phyloP scores from a whole-genome alignment of 2,113 vertebrate genomes.

The Todiramphus chloris region DNA sequence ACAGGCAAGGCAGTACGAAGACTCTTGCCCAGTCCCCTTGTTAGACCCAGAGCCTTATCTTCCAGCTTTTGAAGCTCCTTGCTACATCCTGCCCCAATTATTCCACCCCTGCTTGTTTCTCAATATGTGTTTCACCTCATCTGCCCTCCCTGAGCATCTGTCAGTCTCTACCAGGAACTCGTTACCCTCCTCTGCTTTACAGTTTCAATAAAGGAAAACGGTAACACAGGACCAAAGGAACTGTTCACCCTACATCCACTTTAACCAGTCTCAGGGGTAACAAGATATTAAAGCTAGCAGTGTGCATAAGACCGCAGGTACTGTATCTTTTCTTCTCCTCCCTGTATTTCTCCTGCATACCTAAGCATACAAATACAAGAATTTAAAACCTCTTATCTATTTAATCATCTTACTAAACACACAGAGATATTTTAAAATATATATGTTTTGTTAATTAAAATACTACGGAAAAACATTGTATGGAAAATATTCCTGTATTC shows the following conservation, averaged over 20 bases:
- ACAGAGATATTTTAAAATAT: background rate
- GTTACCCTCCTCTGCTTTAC: background rate
- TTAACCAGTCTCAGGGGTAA: background rate
- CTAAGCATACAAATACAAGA: background rate
- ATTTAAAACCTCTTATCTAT: background rate
- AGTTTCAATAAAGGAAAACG: background rate
- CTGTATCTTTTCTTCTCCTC: background rate
- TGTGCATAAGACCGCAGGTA: background rate
- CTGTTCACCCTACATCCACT: fast-evolving
- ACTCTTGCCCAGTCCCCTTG: background rate
- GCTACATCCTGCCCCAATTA: background rate
- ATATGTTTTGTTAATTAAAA: background rate
- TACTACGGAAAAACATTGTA: background rate
- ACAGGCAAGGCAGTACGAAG: background rate
- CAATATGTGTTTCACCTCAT: background rate
- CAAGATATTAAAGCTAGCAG: background rate
- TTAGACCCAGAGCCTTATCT: background rate
- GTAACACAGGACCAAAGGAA: background rate
- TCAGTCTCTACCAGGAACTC: background rate
- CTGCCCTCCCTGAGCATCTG: background rate
- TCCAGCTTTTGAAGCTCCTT: background rate
- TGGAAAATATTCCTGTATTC: background rate
- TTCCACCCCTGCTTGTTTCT: background rate
- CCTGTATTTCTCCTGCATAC: background rate
- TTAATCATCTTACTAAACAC: background rate